These are phyloP conservation scores for Formicarius rufipectus DNA, from an alignment of 2,113 vertebrate species.

Conservation along the genomic window DNA sequence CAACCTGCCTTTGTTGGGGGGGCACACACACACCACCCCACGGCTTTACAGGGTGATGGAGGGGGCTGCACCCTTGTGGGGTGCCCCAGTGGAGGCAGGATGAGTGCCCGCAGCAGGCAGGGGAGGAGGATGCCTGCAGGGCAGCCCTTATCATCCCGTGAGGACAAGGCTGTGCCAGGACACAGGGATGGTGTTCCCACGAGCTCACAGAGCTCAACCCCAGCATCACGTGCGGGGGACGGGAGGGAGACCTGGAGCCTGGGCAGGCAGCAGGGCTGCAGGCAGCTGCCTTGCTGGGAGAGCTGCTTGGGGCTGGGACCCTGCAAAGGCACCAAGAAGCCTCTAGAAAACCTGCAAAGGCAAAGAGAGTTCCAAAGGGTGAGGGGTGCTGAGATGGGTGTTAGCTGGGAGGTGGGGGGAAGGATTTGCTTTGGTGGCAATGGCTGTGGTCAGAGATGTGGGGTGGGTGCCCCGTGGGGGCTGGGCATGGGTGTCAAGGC, in stretches of 20 bases:
- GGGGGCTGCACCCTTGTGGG: not conserved
- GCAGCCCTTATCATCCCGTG: not conserved
- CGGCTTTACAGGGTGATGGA: not conserved
- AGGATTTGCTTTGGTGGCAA: not conserved
- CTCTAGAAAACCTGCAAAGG: not conserved
- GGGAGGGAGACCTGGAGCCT: fast-evolving
- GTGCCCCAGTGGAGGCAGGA: fast-evolving
- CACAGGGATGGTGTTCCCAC: not conserved
- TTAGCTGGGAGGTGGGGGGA: not conserved
- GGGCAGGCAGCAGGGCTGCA: not conserved
- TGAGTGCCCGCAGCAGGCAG: not conserved
- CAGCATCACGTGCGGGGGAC: fast-evolving
- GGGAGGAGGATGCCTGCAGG: not conserved
- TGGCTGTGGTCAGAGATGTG: fast-evolving
- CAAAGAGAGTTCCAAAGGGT: not conserved
- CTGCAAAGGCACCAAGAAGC: not conserved
- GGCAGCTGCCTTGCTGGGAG: not conserved
- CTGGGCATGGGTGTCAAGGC: not conserved
- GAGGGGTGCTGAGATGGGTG: not conserved
- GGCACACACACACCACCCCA: not conserved
- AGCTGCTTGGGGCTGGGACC: not conserved
- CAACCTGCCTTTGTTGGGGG: not conserved
- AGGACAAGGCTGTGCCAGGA: not conserved
- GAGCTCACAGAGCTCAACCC: not conserved
- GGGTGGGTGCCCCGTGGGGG: not conserved